Percentiles rank a stretch among this genome's conserved stretches.
phyloP scores from a whole-genome alignment of 1,140 invertebrate species.

The Anastrepha ludens region DNA sequence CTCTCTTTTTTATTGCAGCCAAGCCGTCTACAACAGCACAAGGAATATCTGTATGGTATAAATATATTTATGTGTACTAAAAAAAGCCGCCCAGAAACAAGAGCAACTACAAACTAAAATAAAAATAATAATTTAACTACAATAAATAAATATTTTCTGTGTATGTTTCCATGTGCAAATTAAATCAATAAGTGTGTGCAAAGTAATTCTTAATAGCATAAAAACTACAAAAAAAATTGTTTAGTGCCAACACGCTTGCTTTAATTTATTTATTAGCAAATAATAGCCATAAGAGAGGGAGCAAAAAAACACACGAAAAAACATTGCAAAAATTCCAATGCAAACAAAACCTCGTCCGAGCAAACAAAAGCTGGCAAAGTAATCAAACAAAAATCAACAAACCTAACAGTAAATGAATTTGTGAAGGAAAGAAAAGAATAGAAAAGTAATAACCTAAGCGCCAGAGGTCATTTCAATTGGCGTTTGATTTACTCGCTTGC shows the following conservation, averaged over 20 bases:
- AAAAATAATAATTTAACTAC: not conserved
- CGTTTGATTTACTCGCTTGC: constrained; percentile 29
- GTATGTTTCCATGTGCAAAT: constrained; percentile 7
- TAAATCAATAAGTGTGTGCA: constrained; percentile 11
- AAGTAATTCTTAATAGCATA: not conserved
- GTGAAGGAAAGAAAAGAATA: not conserved
- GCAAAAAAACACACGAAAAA: not conserved
- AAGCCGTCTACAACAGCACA: not conserved
- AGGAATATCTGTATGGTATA: not conserved
- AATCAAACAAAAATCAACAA: constrained; percentile 40
- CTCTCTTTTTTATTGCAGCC: not conserved
- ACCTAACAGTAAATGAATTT: constrained; percentile 8
- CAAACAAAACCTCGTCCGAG: constrained; percentile 19
- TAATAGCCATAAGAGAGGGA: not conserved
- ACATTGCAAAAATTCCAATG: not conserved
- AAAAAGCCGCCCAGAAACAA: too few relatives aligned
- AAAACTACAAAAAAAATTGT: not conserved
- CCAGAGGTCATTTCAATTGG: constrained; percentile 36
- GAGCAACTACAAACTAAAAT: too few relatives aligned
- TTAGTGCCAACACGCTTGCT: constrained; percentile 27
- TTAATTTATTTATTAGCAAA: constrained; percentile 43
- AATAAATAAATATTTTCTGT: not conserved
- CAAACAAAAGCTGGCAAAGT: constrained; percentile 36
- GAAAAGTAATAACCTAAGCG: not conserved
- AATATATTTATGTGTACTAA: too few relatives aligned